phyloP scores from a whole-genome alignment of 2,797 vertebrate species.

The Carduelis carduelis region DNA sequence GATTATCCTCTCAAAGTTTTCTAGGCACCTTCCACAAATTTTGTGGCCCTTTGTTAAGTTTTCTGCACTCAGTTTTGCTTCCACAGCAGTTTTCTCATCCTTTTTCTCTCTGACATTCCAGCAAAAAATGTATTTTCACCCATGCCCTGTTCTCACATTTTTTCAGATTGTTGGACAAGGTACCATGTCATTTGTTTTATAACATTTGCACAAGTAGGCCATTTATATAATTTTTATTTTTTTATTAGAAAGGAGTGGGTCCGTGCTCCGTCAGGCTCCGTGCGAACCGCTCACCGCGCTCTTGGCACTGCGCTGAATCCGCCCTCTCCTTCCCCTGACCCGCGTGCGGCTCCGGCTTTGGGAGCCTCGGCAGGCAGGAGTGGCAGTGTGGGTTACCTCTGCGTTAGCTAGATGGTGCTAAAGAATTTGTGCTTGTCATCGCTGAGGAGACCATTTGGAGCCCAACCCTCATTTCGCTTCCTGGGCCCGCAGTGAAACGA shows the following conservation, averaged over 20 bases:
- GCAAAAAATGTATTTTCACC: neutral
- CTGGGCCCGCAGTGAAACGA: neutral
- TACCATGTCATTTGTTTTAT: neutral
- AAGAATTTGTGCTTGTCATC: slow-evolving; percentile 54
- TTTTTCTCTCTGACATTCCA: neutral
- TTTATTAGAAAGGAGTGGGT: neutral
- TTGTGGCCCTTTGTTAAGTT: neutral
- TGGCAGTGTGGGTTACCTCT: slow-evolving; percentile 20
- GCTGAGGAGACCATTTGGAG: neutral
- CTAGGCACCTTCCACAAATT: neutral
- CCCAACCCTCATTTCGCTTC: neutral
- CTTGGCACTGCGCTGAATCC: neutral
- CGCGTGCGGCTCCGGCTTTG: neutral
- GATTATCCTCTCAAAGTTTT: neutral
- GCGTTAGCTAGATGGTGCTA: slow-evolving; percentile 67
- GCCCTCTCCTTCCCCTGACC: neutral
- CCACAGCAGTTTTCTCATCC: neutral
- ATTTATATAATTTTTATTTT: neutral
- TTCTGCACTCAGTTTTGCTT: slow-evolving; percentile 39
- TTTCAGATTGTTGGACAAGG: neutral
- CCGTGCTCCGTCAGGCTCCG: rapidly evolving
- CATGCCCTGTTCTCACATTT: neutral
- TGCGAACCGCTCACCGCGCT: rapidly evolving
- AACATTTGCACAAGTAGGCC: neutral
- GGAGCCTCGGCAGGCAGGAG: neutral